These are phyloP conservation scores for Phengaris arion DNA, from an alignment of 2,888 invertebrate species.

Conservation along the genomic window DNA sequence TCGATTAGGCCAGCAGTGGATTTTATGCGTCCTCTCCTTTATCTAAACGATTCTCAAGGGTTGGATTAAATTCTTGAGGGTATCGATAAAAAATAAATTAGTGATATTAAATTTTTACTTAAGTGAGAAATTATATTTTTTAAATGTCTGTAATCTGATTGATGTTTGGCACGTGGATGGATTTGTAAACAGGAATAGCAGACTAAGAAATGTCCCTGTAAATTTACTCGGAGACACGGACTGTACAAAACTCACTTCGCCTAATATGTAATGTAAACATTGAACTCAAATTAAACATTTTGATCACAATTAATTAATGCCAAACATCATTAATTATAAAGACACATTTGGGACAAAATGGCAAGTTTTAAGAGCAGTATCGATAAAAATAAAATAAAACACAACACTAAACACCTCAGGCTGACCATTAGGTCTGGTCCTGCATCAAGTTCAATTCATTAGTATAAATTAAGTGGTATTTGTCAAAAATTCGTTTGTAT, in stretches of 20 bases:
- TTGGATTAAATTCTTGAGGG: conserved; percentile 38
- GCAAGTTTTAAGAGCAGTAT: conserved; percentile 12
- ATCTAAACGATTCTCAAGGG: conserved; percentile 64
- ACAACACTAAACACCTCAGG: conserved; percentile 10
- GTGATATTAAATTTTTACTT: background rate
- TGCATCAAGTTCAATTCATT: conserved; percentile 74
- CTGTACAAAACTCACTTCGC: background rate
- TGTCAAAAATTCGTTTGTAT: conserved; percentile 67
- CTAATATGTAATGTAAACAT: conserved; percentile 28
- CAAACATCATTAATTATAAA: conserved; percentile 13
- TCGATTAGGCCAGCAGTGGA: conserved; percentile 77
- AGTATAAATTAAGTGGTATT: conserved; percentile 78
- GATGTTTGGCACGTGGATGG: background rate
- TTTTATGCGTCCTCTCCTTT: conserved; percentile 73
- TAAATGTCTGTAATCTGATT: background rate
- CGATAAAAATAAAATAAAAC: conserved; percentile 25
- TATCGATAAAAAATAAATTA: conserved; percentile 39
- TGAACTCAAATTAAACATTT: conserved; percentile 27
- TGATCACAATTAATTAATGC: conserved; percentile 6
- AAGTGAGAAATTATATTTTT: background rate
- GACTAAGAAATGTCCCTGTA: too few species aligned
- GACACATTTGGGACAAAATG: conserved; percentile 17
- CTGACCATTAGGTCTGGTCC: conserved; percentile 29
- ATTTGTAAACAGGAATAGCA: too few species aligned
- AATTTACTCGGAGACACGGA: too few species aligned